Evolutionary conservation across 2,113 vertebrate genomes (phyloP).

Genomic region (Bos taurus): ARS-UCD2.0 NC_037342.1:40799501-40800000

Average conservation of each 20-base stretch:
- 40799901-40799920: neutral
- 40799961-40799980: neutral
- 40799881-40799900: neutral
- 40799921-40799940: neutral
- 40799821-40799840: neutral
- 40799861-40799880: neutral
- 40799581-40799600: conserved; percentile 9
- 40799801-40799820: neutral
- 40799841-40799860: neutral
- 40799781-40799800: neutral
- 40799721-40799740: neutral
- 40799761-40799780: neutral
- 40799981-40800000: neutral
- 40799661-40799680: neutral
- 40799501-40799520: neutral
- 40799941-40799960: conserved; percentile 8
- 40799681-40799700: conserved; percentile 29
- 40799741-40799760: neutral
- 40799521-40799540: neutral
- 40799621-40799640: neutral
- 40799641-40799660: neutral
- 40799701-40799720: neutral
- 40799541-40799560: neutral
- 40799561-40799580: neutral
- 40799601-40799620: neutral